Base-by-base conservation (phyloP, 2,888 invertebrate species). In the Drosophila tanythrix region DNA sequence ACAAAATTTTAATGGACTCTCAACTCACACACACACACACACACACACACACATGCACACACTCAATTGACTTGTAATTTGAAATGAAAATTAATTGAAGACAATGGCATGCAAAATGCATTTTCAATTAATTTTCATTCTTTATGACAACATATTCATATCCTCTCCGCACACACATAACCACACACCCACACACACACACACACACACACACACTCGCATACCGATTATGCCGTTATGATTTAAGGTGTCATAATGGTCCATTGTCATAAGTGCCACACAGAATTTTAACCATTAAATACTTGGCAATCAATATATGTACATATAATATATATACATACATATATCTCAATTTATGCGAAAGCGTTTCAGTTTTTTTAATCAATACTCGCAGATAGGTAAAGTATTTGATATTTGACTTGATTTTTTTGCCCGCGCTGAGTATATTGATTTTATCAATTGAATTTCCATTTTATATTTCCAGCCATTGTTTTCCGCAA, bases 71-170 rank as follows among this genome's bases (percentile, higher is more conserved):
- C 35, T 31, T 71, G 73, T 69, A 35, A 65, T 74, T 82, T 70
- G 78, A 82, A 82, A 84, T 82, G 85, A 80, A 88, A 80, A 89
- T 88, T 87, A 89, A 89, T 85, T 89, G 89, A 84, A 87, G 88
- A 87, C 88, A 87, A 85, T 82, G 80, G 72, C 84, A 81, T 76
- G 75, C 89, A 83, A 80, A 82, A 85, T 89, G 85, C 74, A 87
- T 84, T 85, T 89, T 76, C 89, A 85, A 88, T 85, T 85, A 85
- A 87, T 85, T 87, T 84, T 65, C 77, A 82, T 89, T 82, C 85
- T 76, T 70, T 81, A 72, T 76, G 70, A 61, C 69, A 73, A 69
- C 58, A 69, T 62, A 78, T 71, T 64, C 76, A 65, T 76, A 71
- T 60, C 38, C 38, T 56, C 43, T 11, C 13, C 31, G 29, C 52